Evolutionary conservation across 30 jellyfish, hydroid and myxozoan species (phyloP), one percentile per base, ranked within the genome.

Genomic region (Morbakka virulenta): DNA sequence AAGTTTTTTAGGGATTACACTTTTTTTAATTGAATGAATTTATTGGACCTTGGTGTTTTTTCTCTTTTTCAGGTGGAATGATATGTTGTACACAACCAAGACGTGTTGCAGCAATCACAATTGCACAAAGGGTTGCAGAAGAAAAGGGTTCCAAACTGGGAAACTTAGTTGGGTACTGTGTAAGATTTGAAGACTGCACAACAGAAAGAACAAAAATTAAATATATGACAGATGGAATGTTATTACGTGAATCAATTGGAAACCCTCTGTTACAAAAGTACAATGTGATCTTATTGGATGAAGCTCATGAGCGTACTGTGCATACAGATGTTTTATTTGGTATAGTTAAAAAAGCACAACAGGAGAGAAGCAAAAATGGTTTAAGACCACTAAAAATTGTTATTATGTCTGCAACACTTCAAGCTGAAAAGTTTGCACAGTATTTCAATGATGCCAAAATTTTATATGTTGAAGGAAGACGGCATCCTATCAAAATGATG

Each of bases 71-170:
- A n/a, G n/a, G 47, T 49, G 91, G 95, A 2, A 52, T 90, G 0
- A 87, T 93, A 9, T 89, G 89, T 9, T 93, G 99, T 62, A 93
- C 99, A 0, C 99, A 93, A 69, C 99, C 99, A 11, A 69, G 99
- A 50, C 53, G 99, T 64, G 97, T 93, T 34, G 99, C 99, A 21
- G 99, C 99, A 27, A 93, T 93, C 0, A 63, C 97, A 0, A 86
- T 93, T 12, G 99, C 99, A 0, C 83, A 68, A 2, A 64, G 96
- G 4, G 99, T 93, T 6, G 79, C 97, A 20, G 61, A 69, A 63
- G 97, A 86, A 63, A 75, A 32, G 81, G 83, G 77, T 26, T 74
- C 64, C n/a, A 62, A 32, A 14, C 47, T 87, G 12, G 99, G 99
- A 0, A 64, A 53, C 14, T n/a, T 48, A 12, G 97, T 93, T 66